Evolutionary conservation across 2,888 invertebrate species (phyloP).

Genomic region (Creontiades dilutus): DNA sequence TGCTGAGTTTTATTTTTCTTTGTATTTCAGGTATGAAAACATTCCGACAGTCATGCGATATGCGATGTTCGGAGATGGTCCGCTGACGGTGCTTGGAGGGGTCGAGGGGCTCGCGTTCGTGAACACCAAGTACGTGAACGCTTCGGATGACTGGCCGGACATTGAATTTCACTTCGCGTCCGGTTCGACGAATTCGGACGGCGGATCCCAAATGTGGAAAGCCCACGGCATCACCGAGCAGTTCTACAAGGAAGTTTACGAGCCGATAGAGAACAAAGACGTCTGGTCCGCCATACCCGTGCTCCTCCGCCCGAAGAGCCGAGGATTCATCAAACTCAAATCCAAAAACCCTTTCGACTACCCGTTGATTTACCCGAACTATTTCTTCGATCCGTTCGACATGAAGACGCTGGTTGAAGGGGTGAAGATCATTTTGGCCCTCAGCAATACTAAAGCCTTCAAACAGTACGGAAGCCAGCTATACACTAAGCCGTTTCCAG

Average conservation of each 20-base stretch:
- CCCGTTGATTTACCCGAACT: constrained; percentile 95
- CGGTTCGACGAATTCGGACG: constrained; percentile 92
- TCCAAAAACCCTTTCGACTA: constrained; percentile 92
- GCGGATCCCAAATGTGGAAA: constrained; percentile 89
- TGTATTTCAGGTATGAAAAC: constrained; percentile 83
- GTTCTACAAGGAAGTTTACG: constrained; percentile 87
- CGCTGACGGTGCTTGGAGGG: constrained; percentile 88
- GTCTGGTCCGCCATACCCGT: constrained; percentile 92
- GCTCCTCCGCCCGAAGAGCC: constrained; percentile 88
- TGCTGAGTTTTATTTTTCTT: neutral
- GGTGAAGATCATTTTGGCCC: constrained; percentile 88
- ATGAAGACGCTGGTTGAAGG: constrained; percentile 90
- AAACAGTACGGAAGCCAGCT: constrained; percentile 86
- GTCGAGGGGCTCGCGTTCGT: constrained; percentile 86
- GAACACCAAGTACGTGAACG: constrained; percentile 91
- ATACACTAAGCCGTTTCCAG: constrained; percentile 87
- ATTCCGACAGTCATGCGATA: constrained; percentile 90
- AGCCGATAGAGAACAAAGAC: constrained; percentile 87
- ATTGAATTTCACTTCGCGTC: constrained; percentile 94
- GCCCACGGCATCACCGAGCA: constrained; percentile 87
- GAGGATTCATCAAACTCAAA: constrained; percentile 89
- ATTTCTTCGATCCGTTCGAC: constrained; percentile 89
- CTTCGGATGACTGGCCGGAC: constrained; percentile 90
- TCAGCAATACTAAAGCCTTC: constrained; percentile 90
- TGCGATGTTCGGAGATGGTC: constrained; percentile 90